Percentiles rank a stretch among this genome's conserved stretches.
These are phyloP conservation scores for Diorhabda elongata DNA, from an alignment of 1,140 invertebrate genomes.

Conservation along the genomic window DNA sequence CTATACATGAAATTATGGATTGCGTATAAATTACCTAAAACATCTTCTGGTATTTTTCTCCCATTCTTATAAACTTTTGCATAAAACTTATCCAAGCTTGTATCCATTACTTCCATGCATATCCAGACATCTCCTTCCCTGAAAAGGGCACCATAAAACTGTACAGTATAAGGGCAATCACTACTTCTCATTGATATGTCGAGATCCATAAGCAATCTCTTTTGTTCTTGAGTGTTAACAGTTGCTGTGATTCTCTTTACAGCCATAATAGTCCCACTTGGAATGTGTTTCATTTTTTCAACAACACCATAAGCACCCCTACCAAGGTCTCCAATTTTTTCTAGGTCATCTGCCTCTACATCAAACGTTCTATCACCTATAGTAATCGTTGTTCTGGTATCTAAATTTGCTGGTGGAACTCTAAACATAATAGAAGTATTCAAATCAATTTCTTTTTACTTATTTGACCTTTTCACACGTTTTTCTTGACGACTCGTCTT, in stretches of 20 bases:
- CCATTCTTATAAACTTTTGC: slow-evolving; percentile 76
- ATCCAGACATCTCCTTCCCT: slow-evolving; percentile 97
- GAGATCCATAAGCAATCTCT: slow-evolving; percentile 94
- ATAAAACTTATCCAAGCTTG: slow-evolving; percentile 95
- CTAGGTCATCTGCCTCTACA: slow-evolving; percentile 87
- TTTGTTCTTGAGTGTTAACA: slow-evolving; percentile 82
- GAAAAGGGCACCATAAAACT: slow-evolving; percentile 96
- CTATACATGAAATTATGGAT: neutral
- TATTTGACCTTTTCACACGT: too few relatives aligned
- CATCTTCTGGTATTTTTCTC: slow-evolving; percentile 84
- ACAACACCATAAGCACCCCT: slow-evolving; percentile 95
- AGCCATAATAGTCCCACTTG: slow-evolving; percentile 86
- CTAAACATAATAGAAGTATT: slow-evolving; percentile 46
- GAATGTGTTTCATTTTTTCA: slow-evolving; percentile 90
- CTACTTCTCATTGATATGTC: slow-evolving; percentile 92
- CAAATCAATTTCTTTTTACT: too few relatives aligned
- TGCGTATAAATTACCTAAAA: slow-evolving; percentile 69
- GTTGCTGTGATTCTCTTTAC: slow-evolving; percentile 81
- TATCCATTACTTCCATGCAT: slow-evolving; percentile 99
- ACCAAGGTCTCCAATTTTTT: slow-evolving; percentile 84
- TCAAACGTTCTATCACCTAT: slow-evolving; percentile 81
- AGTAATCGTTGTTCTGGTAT: slow-evolving; percentile 80
- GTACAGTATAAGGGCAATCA: slow-evolving; percentile 93
- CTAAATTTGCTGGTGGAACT: slow-evolving; percentile 74
- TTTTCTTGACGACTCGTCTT: too few relatives aligned